Conservation (phyloP, 2,113 vertebrate genomes). For the Tupaia chinensis region DNA sequence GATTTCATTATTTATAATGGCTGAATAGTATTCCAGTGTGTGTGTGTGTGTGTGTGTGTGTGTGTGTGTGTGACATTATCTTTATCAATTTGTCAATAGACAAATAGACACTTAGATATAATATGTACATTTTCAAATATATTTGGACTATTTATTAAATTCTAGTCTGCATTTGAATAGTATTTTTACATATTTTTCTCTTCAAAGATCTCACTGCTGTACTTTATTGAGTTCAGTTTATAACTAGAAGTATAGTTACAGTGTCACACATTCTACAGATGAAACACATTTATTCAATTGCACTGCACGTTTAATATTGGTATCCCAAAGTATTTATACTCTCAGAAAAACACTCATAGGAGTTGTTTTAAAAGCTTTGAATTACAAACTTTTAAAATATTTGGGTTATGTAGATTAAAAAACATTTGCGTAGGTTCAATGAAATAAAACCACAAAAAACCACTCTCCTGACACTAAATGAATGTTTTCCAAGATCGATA, state of each 20-base stretch:
- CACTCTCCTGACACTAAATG: not conserved
- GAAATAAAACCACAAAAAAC: not conserved
- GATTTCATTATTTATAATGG: too few relatives aligned
- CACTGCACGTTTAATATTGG: not conserved
- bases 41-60: too few relatives aligned
- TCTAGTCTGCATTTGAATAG: not conserved
- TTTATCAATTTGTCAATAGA: too few relatives aligned
- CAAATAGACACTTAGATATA: too few relatives aligned
- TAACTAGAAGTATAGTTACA: not conserved
- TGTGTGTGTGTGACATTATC: too few relatives aligned
- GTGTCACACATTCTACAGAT: not conserved
- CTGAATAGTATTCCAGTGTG: too few relatives aligned
- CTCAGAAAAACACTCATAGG: not conserved
- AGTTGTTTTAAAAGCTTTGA: not conserved
- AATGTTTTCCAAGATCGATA: not conserved
- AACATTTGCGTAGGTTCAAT: not conserved
- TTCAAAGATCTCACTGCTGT: not conserved
- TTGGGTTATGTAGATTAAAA: not conserved
- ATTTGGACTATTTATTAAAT: not conserved
- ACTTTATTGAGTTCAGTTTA: not conserved
- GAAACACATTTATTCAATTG: slow-evolving; percentile 35
- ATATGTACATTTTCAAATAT: not conserved
- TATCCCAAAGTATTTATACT: not conserved
- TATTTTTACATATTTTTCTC: not conserved
- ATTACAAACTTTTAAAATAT: slow-evolving; percentile 4